Conservation (phyloP, 1,140 invertebrate genomes). For the Tetraneura akinire region DNA sequence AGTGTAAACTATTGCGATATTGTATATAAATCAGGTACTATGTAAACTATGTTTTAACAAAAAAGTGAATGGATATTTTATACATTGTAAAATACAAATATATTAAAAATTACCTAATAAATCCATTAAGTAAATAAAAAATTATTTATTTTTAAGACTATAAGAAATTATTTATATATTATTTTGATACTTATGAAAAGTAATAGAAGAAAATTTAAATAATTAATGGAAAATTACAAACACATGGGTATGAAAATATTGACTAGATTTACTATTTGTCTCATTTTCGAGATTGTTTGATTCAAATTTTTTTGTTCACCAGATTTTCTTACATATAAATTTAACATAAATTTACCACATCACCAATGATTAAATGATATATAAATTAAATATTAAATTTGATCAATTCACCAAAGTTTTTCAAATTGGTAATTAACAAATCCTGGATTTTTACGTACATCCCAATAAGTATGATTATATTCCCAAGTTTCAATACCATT, state of each 20-base stretch:
- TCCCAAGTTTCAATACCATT: slow-evolving; percentile 66
- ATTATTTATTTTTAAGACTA: background rate
- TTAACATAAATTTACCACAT: slow-evolving; percentile 8
- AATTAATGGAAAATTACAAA: slow-evolving; percentile 42
- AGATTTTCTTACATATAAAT: background rate
- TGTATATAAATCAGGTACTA: background rate
- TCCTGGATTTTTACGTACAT: slow-evolving; percentile 63
- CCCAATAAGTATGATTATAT: slow-evolving; percentile 67
- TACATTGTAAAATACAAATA: background rate
- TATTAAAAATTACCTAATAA: background rate
- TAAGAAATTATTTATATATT: background rate
- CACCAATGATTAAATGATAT: slow-evolving; percentile 4
- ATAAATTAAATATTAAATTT: background rate
- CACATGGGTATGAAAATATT: slow-evolving; percentile 29
- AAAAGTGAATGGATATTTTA: background rate
- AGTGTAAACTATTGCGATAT: background rate
- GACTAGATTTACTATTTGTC: slow-evolving; percentile 44
- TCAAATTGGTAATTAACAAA: slow-evolving; percentile 64
- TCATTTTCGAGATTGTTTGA: slow-evolving; percentile 40
- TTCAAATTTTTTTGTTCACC: slow-evolving; percentile 41
- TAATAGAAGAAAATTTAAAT: slow-evolving; percentile 31
- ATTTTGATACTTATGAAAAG: background rate
- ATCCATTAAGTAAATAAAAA: background rate
- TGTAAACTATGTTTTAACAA: background rate
- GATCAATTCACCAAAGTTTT: slow-evolving; percentile 61